Evolutionary conservation across 2,888 invertebrate species (phyloP).

Genomic region (Buathra laborator): DNA sequence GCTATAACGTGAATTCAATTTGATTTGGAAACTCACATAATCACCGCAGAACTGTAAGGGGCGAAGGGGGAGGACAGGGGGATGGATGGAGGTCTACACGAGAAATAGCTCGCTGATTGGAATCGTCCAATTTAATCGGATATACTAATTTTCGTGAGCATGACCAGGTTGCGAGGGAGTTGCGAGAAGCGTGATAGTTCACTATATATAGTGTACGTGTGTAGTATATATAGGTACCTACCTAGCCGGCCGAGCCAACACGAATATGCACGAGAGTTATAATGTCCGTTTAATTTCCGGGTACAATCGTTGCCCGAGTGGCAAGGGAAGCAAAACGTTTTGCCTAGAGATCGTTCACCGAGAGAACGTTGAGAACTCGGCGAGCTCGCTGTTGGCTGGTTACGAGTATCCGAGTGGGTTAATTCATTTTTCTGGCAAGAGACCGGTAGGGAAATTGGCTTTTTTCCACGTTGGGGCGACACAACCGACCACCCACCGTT

Average conservation of each 20-base stretch:
- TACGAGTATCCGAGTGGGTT: conserved; percentile 48
- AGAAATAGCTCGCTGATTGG: conserved; percentile 63
- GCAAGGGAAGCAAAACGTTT: conserved; percentile 50
- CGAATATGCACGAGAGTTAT: conserved; percentile 62
- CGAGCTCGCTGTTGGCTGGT: neutral
- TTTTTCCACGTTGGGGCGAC: conserved; percentile 11
- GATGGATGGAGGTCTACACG: conserved; percentile 19
- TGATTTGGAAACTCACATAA: conserved; percentile 52
- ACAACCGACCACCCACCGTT: conserved; percentile 17
- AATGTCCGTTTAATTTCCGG: conserved; percentile 72
- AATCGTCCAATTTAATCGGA: conserved; percentile 68
- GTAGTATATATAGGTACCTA: conserved; percentile 24
- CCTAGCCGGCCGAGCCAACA: conserved; percentile 53
- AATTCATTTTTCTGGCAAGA: conserved; percentile 68
- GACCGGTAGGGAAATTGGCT: neutral
- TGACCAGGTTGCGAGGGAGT: conserved; percentile 22
- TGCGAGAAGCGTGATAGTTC: conserved; percentile 18
- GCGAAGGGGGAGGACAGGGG: too few relatives aligned
- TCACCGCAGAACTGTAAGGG: conserved; percentile 36
- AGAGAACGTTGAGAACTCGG: neutral
- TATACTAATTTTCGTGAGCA: conserved; percentile 61
- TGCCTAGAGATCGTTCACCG: conserved; percentile 47
- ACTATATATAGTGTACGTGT: conserved; percentile 2
- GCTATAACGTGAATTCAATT: conserved; percentile 46
- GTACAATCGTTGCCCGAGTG: conserved; percentile 54